phyloP scores from a whole-genome alignment of 1,140 invertebrate species.

The Drosophila tsacasi region DNA sequence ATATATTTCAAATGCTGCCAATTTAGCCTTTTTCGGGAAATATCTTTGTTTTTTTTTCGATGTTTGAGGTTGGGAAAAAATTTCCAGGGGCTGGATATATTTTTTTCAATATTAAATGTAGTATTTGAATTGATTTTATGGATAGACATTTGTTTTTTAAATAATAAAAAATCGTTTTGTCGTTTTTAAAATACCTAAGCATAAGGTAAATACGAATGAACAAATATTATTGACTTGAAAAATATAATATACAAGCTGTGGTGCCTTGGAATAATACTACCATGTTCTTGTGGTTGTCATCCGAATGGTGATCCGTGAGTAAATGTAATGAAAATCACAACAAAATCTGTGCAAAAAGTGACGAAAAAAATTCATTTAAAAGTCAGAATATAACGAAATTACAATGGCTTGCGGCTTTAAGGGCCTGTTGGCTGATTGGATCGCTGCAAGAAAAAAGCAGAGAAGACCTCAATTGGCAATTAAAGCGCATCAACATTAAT shows the following conservation, averaged over 20 bases:
- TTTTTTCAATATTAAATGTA: background rate
- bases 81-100: background rate
- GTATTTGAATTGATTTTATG: too few species aligned
- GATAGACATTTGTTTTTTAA: too few species aligned
- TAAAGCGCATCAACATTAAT: slow-evolving; percentile 77
- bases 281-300: too few species aligned
- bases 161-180: too few species aligned
- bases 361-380: background rate
- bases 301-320: background rate
- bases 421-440: slow-evolving; percentile 31
- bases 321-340: background rate
- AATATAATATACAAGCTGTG: background rate
- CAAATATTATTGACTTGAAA: background rate
- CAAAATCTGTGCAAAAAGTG: background rate
- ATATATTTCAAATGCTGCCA: background rate
- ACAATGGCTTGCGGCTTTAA: slow-evolving; percentile 25
- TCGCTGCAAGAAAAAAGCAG: slow-evolving; percentile 37
- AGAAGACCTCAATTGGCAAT: slow-evolving; percentile 72
- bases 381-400: slow-evolving; percentile 62
- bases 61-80: background rate
- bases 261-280: too few species aligned
- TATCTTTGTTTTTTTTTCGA: background rate
- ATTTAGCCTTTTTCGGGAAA: background rate
- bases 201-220: too few species aligned
- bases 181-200: too few species aligned